Base-by-base conservation (phyloP, 1,140 invertebrate genomes). In the Epicauta chinensis region DNA sequence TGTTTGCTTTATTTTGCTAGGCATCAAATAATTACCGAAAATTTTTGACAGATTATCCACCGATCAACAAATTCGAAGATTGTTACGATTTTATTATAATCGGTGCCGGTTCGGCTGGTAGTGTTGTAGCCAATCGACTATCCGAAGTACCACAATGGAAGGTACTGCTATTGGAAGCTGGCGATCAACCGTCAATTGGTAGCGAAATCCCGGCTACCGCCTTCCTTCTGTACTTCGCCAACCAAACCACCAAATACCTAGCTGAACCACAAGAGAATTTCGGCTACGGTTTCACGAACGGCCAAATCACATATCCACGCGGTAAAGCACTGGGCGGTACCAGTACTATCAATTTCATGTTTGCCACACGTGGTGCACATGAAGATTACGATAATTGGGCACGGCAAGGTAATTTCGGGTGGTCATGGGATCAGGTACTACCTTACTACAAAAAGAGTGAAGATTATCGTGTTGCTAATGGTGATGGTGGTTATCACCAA, bases 271-370 rank as follows among this genome's bases (percentile, higher is more conserved):
- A 89, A 56, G 54, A 72, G 5, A 77, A 77, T 53, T 80, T 82
- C 6, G 86, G 84, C 46, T 73, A 78, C 32, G 76, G 76, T 37
- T 76, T 80, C 71, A 58, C 66, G 14, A 69, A 73, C 12, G 65
- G 71, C 17, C 66, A 69, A 16, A 83, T 81, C 56, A 75, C 71
- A 32, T 76, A 80, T 74, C 81, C 81, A 0, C 66, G 79, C 36
- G 82, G 82, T 2, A 79, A 74, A 58, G 79, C 75, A 0, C 63
- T 87, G 1, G 89, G 89, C 1, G 89, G 89, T 1, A 12, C 80
- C 86, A 2, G 79, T 93, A 14, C n/a, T n/a, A n/a, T n/a, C n/a
- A 93, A 94, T 65, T 89, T 84, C 45, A 91, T 94, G 89, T 83
- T 91, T n/a, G 91, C 93, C 66, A 84, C 89, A 1, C 74, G 91